Evolutionary conservation across 2,888 invertebrate species (phyloP).

Genomic region (Argyresthia goedartella): DNA sequence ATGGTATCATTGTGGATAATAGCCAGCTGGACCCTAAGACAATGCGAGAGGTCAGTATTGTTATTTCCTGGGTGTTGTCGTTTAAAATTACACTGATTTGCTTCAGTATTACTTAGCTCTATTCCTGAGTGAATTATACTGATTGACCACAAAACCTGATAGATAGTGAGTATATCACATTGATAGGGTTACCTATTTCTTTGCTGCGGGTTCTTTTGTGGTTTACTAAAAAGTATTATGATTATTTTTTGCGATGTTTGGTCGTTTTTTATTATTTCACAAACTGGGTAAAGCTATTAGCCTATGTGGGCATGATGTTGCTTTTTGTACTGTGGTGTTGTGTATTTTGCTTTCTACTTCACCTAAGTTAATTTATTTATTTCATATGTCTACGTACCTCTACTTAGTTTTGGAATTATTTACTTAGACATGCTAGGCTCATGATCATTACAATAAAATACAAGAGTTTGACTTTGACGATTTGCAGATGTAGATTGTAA

Average conservation of each 20-base stretch:
- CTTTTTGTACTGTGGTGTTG: conserved; percentile 62
- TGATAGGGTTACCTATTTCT: too few species aligned
- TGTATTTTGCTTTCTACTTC: conserved; percentile 49
- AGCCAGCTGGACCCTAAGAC: conserved; percentile 98
- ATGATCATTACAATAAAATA: conserved; percentile 52
- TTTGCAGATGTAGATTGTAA: conserved; percentile 39
- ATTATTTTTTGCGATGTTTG: too few species aligned
- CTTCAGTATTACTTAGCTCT: background rate
- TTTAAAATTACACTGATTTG: background rate
- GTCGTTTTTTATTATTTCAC: too few species aligned
- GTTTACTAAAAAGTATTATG: too few species aligned
- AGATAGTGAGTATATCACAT: too few species aligned
- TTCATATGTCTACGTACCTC: conserved; percentile 32
- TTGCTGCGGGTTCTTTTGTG: too few species aligned
- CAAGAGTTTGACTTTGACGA: conserved; percentile 70
- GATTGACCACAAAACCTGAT: too few species aligned
- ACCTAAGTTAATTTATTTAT: conserved; percentile 38
- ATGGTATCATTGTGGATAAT: conserved; percentile 99
- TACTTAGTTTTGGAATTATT: conserved; percentile 28
- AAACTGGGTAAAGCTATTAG: conserved; percentile 21
- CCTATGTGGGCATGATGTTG: conserved; percentile 57
- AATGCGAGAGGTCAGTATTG: conserved; percentile 93
- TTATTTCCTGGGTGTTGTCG: conserved; percentile 14
- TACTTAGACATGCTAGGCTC: conserved; percentile 50
- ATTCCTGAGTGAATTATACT: background rate